A percentile compares a stretch with the other conserved stretches of the same genome.
phyloP scores from a whole-genome alignment of 2,888 invertebrate genomes.

The Erebia ligea region DNA sequence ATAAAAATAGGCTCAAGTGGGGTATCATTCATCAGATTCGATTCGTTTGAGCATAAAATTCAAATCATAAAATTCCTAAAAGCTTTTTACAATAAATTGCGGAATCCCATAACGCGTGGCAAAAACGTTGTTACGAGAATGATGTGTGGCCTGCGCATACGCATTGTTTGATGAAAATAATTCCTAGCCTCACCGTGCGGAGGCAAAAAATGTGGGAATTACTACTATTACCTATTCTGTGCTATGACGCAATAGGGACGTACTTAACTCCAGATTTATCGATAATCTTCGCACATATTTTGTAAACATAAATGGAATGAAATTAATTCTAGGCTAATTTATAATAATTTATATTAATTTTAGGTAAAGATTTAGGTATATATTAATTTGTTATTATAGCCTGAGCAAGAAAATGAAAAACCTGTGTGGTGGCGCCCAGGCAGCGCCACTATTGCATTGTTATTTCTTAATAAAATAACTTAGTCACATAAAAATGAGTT shows the following conservation, averaged over 20 bases:
- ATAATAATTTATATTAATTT: too few species aligned
- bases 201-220: constrained; percentile 77
- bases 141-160: constrained; percentile 70
- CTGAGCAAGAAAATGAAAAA: too few species aligned
- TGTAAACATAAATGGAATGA: not conserved
- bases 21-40: constrained; percentile 21
- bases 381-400: too few species aligned
- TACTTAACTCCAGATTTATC: constrained; percentile 41
- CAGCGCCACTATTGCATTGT: too few species aligned
- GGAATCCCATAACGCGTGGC: constrained; percentile 72
- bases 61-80: constrained; percentile 38
- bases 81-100: constrained; percentile 59
- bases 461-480: too few species aligned
- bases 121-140: constrained; percentile 66
- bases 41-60: constrained; percentile 24
- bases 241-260: constrained; percentile 57
- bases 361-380: too few species aligned
- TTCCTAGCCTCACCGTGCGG: constrained; percentile 52
- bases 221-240: too few species aligned
- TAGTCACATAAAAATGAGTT: too few species aligned
- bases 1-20: not conserved
- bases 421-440: too few species aligned
- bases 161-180: constrained; percentile 72
- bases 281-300: constrained; percentile 26
- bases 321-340: too few species aligned